These are phyloP conservation scores for Sphyrna mokarran DNA, from an alignment of 2,113 vertebrate species.

Conservation along the genomic window DNA sequence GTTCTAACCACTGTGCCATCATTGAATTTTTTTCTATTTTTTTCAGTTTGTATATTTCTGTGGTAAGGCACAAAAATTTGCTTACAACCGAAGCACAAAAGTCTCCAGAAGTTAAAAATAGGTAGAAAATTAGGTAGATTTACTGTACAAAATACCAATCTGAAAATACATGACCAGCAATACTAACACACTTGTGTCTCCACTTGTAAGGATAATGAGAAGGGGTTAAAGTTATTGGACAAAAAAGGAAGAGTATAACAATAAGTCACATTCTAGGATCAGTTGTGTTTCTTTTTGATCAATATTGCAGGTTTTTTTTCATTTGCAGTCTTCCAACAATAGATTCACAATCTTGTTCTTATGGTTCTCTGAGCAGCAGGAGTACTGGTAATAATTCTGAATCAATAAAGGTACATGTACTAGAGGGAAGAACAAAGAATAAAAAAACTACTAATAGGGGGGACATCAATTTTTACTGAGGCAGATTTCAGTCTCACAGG, in stretches of 20 bases:
- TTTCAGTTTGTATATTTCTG: neutral
- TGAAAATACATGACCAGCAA: neutral
- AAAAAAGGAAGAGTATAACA: neutral
- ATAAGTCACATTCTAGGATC: neutral
- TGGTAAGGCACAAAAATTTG: neutral
- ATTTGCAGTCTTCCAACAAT: neutral
- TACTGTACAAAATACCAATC: neutral
- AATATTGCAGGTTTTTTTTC: conserved; percentile 27
- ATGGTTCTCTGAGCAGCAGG: neutral
- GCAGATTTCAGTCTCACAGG: conserved; percentile 11
- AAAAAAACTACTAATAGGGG: neutral
- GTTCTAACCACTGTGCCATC: no score
- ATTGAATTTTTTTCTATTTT: neutral
- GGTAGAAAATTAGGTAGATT: neutral
- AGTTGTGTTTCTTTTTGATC: conserved; percentile 25
- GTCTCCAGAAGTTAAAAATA: neutral
- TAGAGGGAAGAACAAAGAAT: neutral
- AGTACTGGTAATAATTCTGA: conserved; percentile 19
- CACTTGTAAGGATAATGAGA: neutral
- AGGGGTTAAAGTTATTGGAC: neutral
- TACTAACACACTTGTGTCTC: neutral
- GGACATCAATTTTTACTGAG: conserved; percentile 28
- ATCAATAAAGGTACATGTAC: conserved; percentile 20
- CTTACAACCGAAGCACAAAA: neutral
- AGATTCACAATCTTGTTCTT: neutral